Conservation (phyloP, 92 coral and sea anemone genomes). For the Epizoanthus illoricatus region DNA sequence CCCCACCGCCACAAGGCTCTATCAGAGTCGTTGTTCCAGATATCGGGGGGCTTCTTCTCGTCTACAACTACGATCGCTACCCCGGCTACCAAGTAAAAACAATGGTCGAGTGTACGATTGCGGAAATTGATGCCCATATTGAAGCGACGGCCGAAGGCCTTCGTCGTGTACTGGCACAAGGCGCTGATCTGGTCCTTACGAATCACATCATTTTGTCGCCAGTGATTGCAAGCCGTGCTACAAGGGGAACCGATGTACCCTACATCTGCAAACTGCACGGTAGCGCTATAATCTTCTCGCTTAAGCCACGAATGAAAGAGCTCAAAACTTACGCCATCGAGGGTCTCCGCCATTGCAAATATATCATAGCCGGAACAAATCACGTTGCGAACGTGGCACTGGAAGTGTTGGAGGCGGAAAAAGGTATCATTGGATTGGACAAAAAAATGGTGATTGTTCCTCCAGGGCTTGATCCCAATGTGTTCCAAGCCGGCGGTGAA, state of each 20-base stretch:
- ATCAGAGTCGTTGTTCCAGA: constrained; percentile 85
- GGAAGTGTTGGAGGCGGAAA: constrained; percentile 60
- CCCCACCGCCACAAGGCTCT: constrained; percentile 66
- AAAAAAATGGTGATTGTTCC: constrained; percentile 71
- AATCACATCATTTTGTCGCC: constrained; percentile 81
- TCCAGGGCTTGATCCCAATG: constrained; percentile 88
- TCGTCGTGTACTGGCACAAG: constrained; percentile 78
- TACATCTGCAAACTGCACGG: constrained; percentile 85
- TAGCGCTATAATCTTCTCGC: constrained; percentile 77
- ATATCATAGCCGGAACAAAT: constrained; percentile 79
- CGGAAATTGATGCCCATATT: constrained; percentile 88
- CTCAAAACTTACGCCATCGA: constrained; percentile 73
- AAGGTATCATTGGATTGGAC: constrained; percentile 56
- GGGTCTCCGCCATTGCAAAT: constrained; percentile 68
- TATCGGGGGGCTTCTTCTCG: constrained; percentile 77
- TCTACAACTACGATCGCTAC: constrained; percentile 81
- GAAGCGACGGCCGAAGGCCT: constrained; percentile 69
- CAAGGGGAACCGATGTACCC: constrained; percentile 60
- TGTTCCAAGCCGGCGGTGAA: constrained; percentile 67
- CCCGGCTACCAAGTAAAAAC: constrained; percentile 81
- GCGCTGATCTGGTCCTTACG: constrained; percentile 81
- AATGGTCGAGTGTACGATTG: constrained; percentile 73
- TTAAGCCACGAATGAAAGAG: constrained; percentile 66
- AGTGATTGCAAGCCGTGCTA: constrained; percentile 81
- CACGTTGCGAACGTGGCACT: constrained; percentile 59